Evolutionary conservation across 2,113 vertebrate species (phyloP), one percentile per base, ranked within the genome.

Genomic region (Sceloporus undulatus): DNA sequence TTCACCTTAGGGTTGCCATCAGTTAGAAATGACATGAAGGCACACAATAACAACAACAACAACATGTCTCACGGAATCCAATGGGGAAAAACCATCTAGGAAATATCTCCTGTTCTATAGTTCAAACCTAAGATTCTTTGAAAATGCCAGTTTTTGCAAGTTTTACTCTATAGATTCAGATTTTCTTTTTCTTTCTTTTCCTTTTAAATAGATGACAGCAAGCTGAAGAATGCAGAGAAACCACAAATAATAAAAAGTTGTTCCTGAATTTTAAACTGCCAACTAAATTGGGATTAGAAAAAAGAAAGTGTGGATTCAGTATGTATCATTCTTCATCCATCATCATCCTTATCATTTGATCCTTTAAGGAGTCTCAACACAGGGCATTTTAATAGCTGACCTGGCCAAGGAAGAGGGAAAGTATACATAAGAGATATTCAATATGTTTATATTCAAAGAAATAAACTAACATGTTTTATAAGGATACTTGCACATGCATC

Each of bases 51-150:
- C 42, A 48, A 48, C 42, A 48, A 48, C 42, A 48, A 48, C 48
- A 84, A 71, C 56, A 86, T 79, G 70, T 71, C n/a, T 10, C 34
- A 59, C 5, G 19, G 66, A 81, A 5, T 81, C 85, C 70, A 80
- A 21, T 52, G 19, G 54, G 54, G 29, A 16, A 62, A 62, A 75
- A 75, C 40, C 27, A 71, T 34, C 54, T 75, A 42, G 54, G 34
- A 87, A 42, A 9, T 42, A 75, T 82, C 16, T 34, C 70, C 62
- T 62, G 38, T 34, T 74, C 9, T 74, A 25, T 38, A 74, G 68
- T 68, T 78, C 81, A 74, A 42, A n/a, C 34, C 54, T n/a, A 27
- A 54, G 34, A 52, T 81, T 73, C 14, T 40, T 59, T 74, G 25
- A 54, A 86, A 54, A 16, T 80, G 52, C n/a, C 66, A 80, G 11